Evolutionary conservation across 92 coral and sea anemone genomes (phyloP), one percentile per base, ranked within the genome.

Genomic region (Siderastrea siderea): DNA sequence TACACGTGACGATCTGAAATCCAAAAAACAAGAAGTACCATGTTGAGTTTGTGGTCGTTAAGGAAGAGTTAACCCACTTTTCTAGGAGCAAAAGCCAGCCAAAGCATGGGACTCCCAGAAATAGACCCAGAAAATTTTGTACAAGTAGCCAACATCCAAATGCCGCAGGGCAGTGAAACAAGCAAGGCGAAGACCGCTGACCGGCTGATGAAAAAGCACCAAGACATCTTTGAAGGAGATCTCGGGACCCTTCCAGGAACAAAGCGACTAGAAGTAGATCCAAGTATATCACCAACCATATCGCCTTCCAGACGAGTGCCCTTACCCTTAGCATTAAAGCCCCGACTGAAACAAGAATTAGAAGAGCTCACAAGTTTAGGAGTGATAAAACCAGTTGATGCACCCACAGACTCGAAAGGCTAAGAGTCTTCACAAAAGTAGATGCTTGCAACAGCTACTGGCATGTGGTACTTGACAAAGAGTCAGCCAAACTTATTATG

Each of bases 361-460:
- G 80, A 76, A 17, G 52, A 82, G 68, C 82, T 82, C 48, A 76
- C 82, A 38, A 78, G 59, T 19, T 44, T 91, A 9, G 71, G 75
- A 1, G 89, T 87, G 11, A 17, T 54, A 47, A 52, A 65, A 10
- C n/a, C 12, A 78, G 83, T 78, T 45, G 19, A 1, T 13, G 13
- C 68, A 67, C 75, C 76, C 9, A 81, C 78, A 13, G 78, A 49
- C 46, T 69, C 78, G 87, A 77, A 26, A 3, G 68, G 79, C 19
- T 2, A 69, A 1, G 66, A 11, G 66, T 61, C 16, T 7, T 61
- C 66, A 15, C 66, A 77, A 90, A 81, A 64, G 87, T 89, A 4
- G 95, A 92, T 38, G 78, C 87, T 6, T 52, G 68, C 7, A 77
- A 78, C 19, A 92, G 90, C 46, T 92, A 83, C 79, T 91, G 92